A percentile compares a stretch with the other conserved stretches of the same genome.
phyloP scores from a whole-genome alignment of 2,797 vertebrate species.

The Coendou prehensilis region DNA sequence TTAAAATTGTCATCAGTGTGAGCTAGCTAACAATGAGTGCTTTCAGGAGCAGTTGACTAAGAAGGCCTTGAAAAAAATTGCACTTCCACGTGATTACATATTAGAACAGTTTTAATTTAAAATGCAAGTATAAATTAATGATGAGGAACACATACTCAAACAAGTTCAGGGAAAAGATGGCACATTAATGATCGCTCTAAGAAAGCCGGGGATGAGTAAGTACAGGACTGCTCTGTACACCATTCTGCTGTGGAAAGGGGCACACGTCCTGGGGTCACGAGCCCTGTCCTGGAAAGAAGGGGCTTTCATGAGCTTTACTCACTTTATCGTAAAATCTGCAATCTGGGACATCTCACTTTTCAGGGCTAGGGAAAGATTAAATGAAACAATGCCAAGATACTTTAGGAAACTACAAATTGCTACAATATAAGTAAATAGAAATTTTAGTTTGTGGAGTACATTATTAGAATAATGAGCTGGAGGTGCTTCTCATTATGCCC shows the following conservation, averaged over 20 bases:
- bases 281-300: neutral
- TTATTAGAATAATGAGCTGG: neutral
- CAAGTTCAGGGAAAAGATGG: neutral
- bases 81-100: neutral
- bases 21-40: slow-evolving; percentile 47
- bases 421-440: slow-evolving; percentile 24
- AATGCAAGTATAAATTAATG: slow-evolving; percentile 45
- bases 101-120: slow-evolving; percentile 62
- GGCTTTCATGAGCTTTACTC: neutral
- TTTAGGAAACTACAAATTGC: neutral
- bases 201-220: neutral
- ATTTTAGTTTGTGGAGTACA: neutral
- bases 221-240: neutral
- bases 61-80: slow-evolving; percentile 31
- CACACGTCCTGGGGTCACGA: neutral
- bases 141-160: neutral
- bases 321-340: slow-evolving; percentile 6
- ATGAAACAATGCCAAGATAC: slow-evolving; percentile 42
- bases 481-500: neutral
- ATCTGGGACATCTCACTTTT: neutral
- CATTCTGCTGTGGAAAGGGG: neutral
- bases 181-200: neutral
- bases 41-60: slow-evolving; percentile 43
- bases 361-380: slow-evolving; percentile 1
- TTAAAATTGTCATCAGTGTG: slow-evolving; percentile 15